Conservation (phyloP, 2,797 vertebrate genomes). For the Oryzias sinensis region DNA sequence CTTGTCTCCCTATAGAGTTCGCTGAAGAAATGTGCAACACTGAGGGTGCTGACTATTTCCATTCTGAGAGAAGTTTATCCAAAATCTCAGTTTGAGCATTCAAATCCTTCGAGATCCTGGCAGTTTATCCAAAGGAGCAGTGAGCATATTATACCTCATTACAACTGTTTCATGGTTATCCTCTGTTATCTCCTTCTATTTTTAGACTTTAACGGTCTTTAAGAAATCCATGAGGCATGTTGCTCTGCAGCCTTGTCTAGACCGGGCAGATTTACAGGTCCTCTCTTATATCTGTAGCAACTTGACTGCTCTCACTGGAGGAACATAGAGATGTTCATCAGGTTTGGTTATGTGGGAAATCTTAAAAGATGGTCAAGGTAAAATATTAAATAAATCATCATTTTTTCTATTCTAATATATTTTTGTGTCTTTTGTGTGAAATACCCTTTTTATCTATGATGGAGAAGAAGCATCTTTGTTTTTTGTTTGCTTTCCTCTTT, state of each 20-base stretch:
- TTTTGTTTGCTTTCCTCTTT: neutral
- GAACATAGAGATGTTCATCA: neutral
- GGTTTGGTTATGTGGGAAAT: neutral
- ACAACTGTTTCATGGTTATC: constrained; percentile 15
- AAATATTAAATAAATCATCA: neutral
- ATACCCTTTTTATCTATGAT: neutral
- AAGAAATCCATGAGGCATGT: constrained; percentile 4
- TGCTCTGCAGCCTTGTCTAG: constrained; percentile 2
- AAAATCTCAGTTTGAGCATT: constrained; percentile 2
- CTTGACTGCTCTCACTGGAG: neutral
- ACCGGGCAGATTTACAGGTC: constrained; percentile 12
- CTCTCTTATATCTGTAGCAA: neutral
- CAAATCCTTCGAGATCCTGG: constrained; percentile 8
- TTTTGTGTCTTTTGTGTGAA: neutral
- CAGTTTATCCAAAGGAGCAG: neutral
- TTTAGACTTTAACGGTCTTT: constrained; percentile 9
- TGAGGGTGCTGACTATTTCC: neutral
- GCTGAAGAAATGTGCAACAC: constrained; percentile 1
- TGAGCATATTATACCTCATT: neutral
- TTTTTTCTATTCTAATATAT: neutral
- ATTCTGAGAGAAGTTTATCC: constrained; percentile 8
- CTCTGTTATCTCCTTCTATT: constrained; percentile 12
- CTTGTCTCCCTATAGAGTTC: neutral
- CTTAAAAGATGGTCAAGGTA: neutral
- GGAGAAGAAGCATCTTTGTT: neutral